Conservation (phyloP, 1,140 invertebrate genomes). For the Micrasema minimum region DNA sequence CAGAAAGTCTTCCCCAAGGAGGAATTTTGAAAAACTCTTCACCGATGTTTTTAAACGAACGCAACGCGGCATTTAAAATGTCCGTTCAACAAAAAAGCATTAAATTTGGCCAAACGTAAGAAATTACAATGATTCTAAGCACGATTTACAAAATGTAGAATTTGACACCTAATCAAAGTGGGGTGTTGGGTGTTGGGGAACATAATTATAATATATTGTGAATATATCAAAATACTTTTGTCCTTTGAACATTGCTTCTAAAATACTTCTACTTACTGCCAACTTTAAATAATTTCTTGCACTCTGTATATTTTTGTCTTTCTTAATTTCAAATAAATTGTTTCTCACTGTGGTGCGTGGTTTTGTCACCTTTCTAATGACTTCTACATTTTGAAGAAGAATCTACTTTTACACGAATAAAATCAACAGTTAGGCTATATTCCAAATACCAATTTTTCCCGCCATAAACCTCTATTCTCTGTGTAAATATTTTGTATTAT, state of each 20-base stretch:
- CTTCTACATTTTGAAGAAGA: too few relatives aligned
- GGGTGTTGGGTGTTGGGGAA: constrained; percentile 31
- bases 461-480: too few relatives aligned
- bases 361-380: too few relatives aligned
- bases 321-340: too few relatives aligned
- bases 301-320: too few relatives aligned
- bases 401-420: too few relatives aligned
- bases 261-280: not conserved
- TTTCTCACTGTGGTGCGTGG: too few relatives aligned
- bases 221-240: constrained; percentile 1
- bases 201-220: constrained; percentile 28
- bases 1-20: constrained; percentile 54
- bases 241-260: not conserved
- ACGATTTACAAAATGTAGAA: constrained; percentile 29
- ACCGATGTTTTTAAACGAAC: constrained; percentile 51
- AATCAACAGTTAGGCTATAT: too few relatives aligned
- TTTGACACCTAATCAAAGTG: constrained; percentile 14
- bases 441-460: too few relatives aligned
- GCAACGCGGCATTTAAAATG: constrained; percentile 53
- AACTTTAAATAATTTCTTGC: too few relatives aligned
- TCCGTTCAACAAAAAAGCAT: constrained; percentile 60
- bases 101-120: constrained; percentile 63
- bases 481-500: too few relatives aligned
- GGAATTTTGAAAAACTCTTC: constrained; percentile 59
- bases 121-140: constrained; percentile 43